These are phyloP conservation scores for Agriopis marginaria DNA, from an alignment of 2,888 invertebrate genomes.

Conservation along the genomic window DNA sequence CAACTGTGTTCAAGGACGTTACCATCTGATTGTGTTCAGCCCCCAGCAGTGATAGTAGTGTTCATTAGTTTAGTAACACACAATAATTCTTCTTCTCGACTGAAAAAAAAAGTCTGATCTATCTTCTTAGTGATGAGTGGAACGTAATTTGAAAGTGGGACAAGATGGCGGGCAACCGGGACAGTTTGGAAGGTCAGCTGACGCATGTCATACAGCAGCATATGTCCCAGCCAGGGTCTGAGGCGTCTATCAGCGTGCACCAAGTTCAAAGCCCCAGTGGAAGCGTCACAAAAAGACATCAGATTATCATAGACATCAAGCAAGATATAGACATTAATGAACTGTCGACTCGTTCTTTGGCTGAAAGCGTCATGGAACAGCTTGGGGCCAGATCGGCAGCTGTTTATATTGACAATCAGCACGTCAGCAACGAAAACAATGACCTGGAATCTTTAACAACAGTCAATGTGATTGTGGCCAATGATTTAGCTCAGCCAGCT, in stretches of 20 bases:
- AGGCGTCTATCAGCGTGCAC: conserved; percentile 81
- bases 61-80: conserved; percentile 73
- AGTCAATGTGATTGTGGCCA: conserved; percentile 81
- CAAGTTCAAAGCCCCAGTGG: conserved; percentile 76
- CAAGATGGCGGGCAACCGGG: conserved; percentile 74
- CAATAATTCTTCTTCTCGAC: conserved; percentile 53
- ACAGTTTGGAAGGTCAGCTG: conserved; percentile 72
- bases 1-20: conserved; percentile 44
- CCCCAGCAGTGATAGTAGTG: conserved; percentile 72
- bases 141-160: conserved; percentile 43
- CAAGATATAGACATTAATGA: conserved; percentile 83
- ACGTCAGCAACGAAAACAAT: conserved; percentile 65
- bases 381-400: conserved; percentile 80
- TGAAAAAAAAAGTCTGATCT: conserved; percentile 50
- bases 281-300: conserved; percentile 76
- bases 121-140: conserved; percentile 43
- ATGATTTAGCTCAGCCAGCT: conserved; percentile 67
- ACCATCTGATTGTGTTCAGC: conserved; percentile 57
- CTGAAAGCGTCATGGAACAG: conserved; percentile 83
- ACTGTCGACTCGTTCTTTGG: conserved; percentile 77
- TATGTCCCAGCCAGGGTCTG: conserved; percentile 71
- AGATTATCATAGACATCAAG: conserved; percentile 84
- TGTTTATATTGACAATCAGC: conserved; percentile 80
- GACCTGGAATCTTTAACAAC: conserved; percentile 80
- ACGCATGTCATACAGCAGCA: conserved; percentile 80